Percentiles rank a stretch among this genome's conserved stretches.
phyloP scores from a whole-genome alignment of 1,140 invertebrate species.

The Drosophila insularis region DNA sequence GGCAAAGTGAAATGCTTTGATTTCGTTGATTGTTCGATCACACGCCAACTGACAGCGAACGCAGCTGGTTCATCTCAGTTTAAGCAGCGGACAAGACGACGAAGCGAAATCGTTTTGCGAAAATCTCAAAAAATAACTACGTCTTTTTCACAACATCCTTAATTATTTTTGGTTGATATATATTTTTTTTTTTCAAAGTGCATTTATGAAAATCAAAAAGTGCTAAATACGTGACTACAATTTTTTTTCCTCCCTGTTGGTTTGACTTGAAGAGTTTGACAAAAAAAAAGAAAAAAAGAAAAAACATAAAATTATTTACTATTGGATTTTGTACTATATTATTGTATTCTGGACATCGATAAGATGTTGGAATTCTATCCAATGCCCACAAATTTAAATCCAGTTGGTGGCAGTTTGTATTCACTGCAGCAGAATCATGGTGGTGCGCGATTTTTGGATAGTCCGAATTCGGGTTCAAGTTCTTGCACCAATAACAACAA shows the following conservation, averaged over 20 bases:
- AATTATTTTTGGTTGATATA: no score
- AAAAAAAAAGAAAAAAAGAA: no score
- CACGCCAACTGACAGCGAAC: slow-evolving; percentile 81
- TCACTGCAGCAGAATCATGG: slow-evolving; percentile 80
- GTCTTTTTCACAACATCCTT: neutral
- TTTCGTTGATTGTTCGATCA: slow-evolving; percentile 78
- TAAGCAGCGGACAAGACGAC: slow-evolving; percentile 21
- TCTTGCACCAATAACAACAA: slow-evolving; percentile 46
- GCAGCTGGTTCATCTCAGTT: slow-evolving; percentile 74
- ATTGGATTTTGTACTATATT: neutral
- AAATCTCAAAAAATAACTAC: neutral
- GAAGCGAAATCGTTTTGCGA: neutral
- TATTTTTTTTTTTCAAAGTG: slow-evolving; percentile 19
- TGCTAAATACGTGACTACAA: neutral
- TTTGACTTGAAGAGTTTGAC: neutral
- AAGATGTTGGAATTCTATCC: slow-evolving; percentile 82
- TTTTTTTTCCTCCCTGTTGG: neutral
- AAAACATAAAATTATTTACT: neutral
- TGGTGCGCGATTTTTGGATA: slow-evolving; percentile 74
- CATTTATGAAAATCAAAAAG: neutral
- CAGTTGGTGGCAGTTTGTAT: slow-evolving; percentile 74
- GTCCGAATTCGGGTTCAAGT: slow-evolving; percentile 55
- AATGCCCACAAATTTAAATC: slow-evolving; percentile 82
- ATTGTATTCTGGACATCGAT: slow-evolving; percentile 20
- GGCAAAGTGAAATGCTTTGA: slow-evolving; percentile 81